Evolutionary conservation across 2,797 vertebrate species (phyloP).

Genomic region (Ceryle rudis): DNA sequence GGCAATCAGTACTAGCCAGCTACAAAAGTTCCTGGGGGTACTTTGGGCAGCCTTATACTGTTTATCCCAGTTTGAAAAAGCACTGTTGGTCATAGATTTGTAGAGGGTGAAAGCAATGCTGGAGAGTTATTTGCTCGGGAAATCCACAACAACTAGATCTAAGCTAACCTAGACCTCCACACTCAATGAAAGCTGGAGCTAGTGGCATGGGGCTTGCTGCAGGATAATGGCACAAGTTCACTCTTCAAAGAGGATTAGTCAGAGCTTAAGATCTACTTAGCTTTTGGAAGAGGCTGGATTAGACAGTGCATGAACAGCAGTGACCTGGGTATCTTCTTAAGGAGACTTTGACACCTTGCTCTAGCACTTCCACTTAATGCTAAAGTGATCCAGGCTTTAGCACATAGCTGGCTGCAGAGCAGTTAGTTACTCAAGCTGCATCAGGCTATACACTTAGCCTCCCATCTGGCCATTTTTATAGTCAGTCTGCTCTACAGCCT

Average conservation of each 20-base stretch:
- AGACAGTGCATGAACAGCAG: neutral
- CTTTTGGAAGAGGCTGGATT: constrained; percentile 51
- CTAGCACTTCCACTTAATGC: neutral
- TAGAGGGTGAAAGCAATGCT: neutral
- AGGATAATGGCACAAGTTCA: constrained; percentile 9
- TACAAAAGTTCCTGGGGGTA: neutral
- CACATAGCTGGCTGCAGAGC: neutral
- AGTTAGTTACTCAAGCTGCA: neutral
- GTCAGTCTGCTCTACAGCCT: neutral
- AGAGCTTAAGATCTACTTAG: constrained; percentile 35
- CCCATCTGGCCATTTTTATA: neutral
- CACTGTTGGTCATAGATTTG: neutral
- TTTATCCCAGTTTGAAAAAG: neutral
- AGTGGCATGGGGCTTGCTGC: neutral
- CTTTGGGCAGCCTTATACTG: neutral
- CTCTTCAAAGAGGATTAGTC: constrained; percentile 54
- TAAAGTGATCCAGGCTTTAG: neutral
- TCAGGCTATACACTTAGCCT: neutral
- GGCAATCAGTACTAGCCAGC: neutral
- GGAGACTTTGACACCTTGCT: constrained; percentile 28
- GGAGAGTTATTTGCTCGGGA: neutral
- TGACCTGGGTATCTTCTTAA: constrained; percentile 27
- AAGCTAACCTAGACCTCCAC: neutral
- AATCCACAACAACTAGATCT: neutral
- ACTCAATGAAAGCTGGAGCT: neutral